phyloP scores from a whole-genome alignment of 2,113 vertebrate genomes.

The Caracal caracal region DNA sequence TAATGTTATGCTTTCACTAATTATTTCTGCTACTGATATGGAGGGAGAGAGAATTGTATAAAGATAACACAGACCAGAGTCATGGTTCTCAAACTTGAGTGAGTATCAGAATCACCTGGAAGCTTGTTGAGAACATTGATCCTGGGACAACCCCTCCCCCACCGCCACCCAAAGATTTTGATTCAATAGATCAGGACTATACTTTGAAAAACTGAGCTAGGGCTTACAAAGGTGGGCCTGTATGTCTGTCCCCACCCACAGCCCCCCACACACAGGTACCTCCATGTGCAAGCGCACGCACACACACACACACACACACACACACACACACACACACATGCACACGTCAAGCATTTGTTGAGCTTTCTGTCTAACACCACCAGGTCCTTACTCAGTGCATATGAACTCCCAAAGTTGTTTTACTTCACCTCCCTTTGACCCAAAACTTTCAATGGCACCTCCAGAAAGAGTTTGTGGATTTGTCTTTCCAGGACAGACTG shows the following conservation, averaged over 20 bases:
- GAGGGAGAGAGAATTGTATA: not conserved
- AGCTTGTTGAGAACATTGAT: not conserved
- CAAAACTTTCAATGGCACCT: not conserved
- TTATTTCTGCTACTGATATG: not conserved
- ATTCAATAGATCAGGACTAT: not conserved
- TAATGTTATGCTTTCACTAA: not conserved
- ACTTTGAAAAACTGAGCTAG: not conserved
- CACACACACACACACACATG: not conserved
- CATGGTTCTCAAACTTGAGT: constrained; percentile 11
- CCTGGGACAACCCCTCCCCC: too few species aligned
- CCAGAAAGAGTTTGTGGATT: not conserved
- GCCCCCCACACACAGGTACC: not conserved
- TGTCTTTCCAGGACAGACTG: not conserved
- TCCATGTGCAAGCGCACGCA: rapidly evolving
- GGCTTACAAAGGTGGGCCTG: not conserved
- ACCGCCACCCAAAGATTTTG: not conserved
- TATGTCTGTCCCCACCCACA: not conserved
- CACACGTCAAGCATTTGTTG: not conserved
- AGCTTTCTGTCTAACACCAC: not conserved
- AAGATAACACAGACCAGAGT: not conserved
- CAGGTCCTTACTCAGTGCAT: not conserved
- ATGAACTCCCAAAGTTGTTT: constrained; percentile 1
- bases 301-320: not conserved
- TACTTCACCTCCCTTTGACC: not conserved
- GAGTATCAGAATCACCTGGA: not conserved